Percentiles rank a stretch among this genome's conserved stretches.
phyloP scores from a whole-genome alignment of 92 coral and sea anemone genomes.

The Phymanthus crucifer region DNA sequence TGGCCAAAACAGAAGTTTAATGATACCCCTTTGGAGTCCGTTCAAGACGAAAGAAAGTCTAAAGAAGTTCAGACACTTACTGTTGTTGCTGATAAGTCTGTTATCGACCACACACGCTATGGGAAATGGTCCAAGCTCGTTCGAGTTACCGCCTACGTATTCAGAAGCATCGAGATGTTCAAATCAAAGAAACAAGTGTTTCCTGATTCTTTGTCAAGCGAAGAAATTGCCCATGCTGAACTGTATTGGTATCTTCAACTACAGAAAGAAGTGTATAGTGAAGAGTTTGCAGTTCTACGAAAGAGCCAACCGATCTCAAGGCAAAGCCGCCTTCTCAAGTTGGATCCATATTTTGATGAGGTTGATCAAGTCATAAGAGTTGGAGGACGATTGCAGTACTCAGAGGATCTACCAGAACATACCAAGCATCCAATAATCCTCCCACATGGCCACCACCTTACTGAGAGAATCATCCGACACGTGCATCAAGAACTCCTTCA shows the following conservation, averaged over 20 bases:
- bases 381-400: slow-evolving; percentile 53
- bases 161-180: slow-evolving; percentile 8
- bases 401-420: slow-evolving; percentile 33
- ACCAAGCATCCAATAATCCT: slow-evolving; percentile 40
- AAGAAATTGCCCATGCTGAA: slow-evolving; percentile 14
- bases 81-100: slow-evolving; percentile 5
- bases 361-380: slow-evolving; percentile 38
- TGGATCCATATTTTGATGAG: slow-evolving; percentile 45
- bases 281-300: slow-evolving; percentile 20
- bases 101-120: slow-evolving; percentile 15
- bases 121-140: slow-evolving; percentile 12
- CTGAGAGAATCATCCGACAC: slow-evolving; percentile 5
- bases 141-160: slow-evolving; percentile 20
- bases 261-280: slow-evolving; percentile 26
- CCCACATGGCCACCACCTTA: slow-evolving; percentile 23
- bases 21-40: background rate
- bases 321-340: slow-evolving; percentile 42
- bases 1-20: slow-evolving; percentile 11
- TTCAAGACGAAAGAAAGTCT: background rate
- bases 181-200: slow-evolving; percentile 6
- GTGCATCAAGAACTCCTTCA: slow-evolving; percentile 25
- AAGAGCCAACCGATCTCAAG: slow-evolving; percentile 1
- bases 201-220: slow-evolving; percentile 13
- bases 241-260: slow-evolving; percentile 17
- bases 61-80: background rate